Conservation (phyloP, 2,797 vertebrate genomes). For the Girardinus metallicus region DNA sequence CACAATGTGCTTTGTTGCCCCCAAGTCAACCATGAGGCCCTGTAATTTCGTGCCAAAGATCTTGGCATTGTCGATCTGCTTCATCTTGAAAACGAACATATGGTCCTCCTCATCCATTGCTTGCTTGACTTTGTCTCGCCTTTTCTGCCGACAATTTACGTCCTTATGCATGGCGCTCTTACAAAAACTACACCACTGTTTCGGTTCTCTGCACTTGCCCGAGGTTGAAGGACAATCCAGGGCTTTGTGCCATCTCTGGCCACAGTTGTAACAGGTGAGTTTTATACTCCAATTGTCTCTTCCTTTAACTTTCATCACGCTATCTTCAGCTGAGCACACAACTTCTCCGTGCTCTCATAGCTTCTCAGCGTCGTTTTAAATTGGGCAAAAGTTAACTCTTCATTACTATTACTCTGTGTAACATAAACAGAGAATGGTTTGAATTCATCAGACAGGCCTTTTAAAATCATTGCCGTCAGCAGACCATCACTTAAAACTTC, state of each 20-base stretch:
- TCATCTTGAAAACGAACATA: neutral
- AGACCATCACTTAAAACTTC: neutral
- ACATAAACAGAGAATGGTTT: neutral
- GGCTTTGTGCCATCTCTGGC: neutral
- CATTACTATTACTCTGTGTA: too few relatives aligned
- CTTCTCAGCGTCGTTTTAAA: neutral
- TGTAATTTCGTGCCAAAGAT: too few relatives aligned
- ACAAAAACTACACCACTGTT: neutral
- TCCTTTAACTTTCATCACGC: neutral
- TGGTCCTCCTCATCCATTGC: neutral
- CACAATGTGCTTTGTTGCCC: too few relatives aligned
- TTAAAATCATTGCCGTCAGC: neutral
- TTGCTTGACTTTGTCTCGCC: neutral
- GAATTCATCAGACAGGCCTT: neutral
- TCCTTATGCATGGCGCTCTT: neutral
- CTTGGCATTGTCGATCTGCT: too few relatives aligned
- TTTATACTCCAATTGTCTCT: too few relatives aligned
- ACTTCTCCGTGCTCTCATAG: conserved; percentile 2
- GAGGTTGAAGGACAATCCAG: neutral
- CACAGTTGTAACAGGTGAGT: too few relatives aligned
- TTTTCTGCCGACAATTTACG: neutral
- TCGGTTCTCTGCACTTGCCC: neutral
- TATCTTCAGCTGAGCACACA: neutral
- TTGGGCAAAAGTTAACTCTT: neutral
- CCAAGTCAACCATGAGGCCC: too few relatives aligned